Percentiles rank a stretch among this genome's conserved stretches.
These are phyloP conservation scores for Dendrocopos noguchii DNA, from an alignment of 2,113 vertebrate genomes.

Conservation along the genomic window DNA sequence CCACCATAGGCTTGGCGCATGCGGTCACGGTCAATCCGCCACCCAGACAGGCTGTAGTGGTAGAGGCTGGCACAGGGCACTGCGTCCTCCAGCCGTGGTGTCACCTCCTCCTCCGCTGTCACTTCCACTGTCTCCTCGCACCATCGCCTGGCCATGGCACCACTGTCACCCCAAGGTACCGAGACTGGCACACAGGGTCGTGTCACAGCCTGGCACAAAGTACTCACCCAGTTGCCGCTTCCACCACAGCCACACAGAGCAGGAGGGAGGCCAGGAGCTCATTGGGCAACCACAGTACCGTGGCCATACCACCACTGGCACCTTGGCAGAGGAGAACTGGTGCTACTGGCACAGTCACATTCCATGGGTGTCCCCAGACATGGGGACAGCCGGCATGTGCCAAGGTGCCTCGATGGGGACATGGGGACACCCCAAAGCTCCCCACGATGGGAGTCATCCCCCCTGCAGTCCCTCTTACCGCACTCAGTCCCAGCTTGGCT, in stretches of 20 bases:
- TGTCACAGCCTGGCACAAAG: no score
- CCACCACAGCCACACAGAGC: slow-evolving; percentile 44
- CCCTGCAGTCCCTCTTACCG: not conserved
- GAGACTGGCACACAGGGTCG: fast-evolving
- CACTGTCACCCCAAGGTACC: not conserved
- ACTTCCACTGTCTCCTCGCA: slow-evolving; percentile 78
- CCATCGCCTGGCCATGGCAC: slow-evolving; percentile 77
- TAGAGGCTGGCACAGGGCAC: slow-evolving; percentile 84
- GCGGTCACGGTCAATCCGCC: slow-evolving; percentile 81
- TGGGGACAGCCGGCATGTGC: not conserved
- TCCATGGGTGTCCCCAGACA: no score
- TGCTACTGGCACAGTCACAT: not conserved
- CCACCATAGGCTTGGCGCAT: slow-evolving; percentile 69
- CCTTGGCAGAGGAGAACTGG: not conserved
- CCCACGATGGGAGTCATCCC: not conserved
- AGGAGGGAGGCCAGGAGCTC: not conserved
- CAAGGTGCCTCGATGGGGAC: not conserved
- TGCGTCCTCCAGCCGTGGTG: slow-evolving; percentile 76
- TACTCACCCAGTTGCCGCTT: slow-evolving; percentile 73
- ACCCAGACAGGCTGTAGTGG: slow-evolving; percentile 82
- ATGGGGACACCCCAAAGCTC: not conserved
- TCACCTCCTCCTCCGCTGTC: slow-evolving; percentile 74
- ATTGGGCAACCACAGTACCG: not conserved
- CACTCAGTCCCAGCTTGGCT: not conserved
- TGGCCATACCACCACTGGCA: not conserved